Evolutionary conservation across 2,888 invertebrate species (phyloP).

Genomic region (Bedellia somnulentella): DNA sequence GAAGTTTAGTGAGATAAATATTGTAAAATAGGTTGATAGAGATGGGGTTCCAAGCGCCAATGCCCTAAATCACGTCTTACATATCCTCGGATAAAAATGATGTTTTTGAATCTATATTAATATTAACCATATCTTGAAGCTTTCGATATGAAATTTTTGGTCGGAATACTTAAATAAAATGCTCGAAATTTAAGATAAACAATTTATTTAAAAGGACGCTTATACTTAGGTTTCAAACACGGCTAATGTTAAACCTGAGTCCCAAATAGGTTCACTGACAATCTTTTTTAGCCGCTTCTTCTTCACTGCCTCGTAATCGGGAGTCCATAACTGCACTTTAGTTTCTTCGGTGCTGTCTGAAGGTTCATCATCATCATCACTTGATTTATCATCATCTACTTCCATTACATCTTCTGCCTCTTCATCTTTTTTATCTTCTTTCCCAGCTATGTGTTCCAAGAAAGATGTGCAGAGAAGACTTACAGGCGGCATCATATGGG

Average conservation of each 20-base stretch:
- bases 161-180: too few relatives aligned
- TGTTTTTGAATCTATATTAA: too few relatives aligned
- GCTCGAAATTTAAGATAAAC: too few relatives aligned
- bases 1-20: too few relatives aligned
- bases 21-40: too few relatives aligned
- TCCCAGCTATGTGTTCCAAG: slow-evolving; percentile 37
- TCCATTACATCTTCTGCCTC: slow-evolving; percentile 20
- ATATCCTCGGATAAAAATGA: too few relatives aligned
- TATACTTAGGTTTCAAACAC: slow-evolving; percentile 23
- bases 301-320: slow-evolving; percentile 43
- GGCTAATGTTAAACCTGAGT: slow-evolving; percentile 22
- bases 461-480: slow-evolving; percentile 39
- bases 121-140: too few relatives aligned
- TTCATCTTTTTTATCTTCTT: slow-evolving; percentile 18
- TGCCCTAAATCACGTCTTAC: too few relatives aligned
- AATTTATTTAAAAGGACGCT: neutral
- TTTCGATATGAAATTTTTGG: too few relatives aligned
- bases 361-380: slow-evolving; percentile 37
- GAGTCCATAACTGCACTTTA: slow-evolving; percentile 31
- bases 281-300: slow-evolving; percentile 45
- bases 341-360: slow-evolving; percentile 18
- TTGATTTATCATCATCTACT: slow-evolving; percentile 24
- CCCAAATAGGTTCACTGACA: slow-evolving; percentile 29
- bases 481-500: slow-evolving; percentile 48
- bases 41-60: too few relatives aligned